Percentiles rank a stretch among this genome's conserved stretches.
Evolutionary conservation across 2,888 invertebrate genomes (phyloP).

Genomic region (Macroteleia sp.): DNA sequence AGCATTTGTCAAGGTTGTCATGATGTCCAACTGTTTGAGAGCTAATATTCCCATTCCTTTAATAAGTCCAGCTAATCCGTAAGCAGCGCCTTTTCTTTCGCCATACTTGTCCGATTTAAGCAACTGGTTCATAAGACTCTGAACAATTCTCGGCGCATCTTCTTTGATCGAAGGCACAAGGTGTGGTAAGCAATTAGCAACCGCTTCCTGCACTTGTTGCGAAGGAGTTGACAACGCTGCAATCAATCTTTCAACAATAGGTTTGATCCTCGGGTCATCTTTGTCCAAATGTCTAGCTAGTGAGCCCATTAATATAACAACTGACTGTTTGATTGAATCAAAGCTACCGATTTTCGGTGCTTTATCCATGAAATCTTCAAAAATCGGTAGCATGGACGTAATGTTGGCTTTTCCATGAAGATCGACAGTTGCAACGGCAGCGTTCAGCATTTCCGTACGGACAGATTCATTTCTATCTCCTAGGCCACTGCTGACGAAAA

Average conservation of each 20-base stretch:
- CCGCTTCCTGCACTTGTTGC: conserved; percentile 98
- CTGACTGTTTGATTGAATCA: conserved; percentile 97
- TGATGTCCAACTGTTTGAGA: conserved; percentile 97
- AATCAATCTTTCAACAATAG: conserved; percentile 96
- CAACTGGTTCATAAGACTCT: conserved; percentile 93
- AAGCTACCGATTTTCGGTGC: conserved; percentile 95
- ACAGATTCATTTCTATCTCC: conserved; percentile 93
- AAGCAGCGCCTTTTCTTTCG: conserved; percentile 97
- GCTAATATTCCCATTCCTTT: conserved; percentile 98
- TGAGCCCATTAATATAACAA: conserved; percentile 98
- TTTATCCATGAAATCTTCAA: conserved; percentile 96
- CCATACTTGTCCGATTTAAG: conserved; percentile 97
- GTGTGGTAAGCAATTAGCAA: conserved; percentile 97
- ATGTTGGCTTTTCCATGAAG: conserved; percentile 93
- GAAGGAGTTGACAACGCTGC: conserved; percentile 97
- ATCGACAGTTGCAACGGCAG: conserved; percentile 96
- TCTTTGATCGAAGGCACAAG: conserved; percentile 96
- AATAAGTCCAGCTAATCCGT: conserved; percentile 97
- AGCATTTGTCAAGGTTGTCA: conserved; percentile 95
- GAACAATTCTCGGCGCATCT: conserved; percentile 94
- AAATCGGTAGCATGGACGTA: conserved; percentile 91
- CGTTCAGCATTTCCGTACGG: conserved; percentile 95
- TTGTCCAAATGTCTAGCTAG: conserved; percentile 97
- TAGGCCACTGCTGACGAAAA: conserved; percentile 94
- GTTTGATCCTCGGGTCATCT: conserved; percentile 94